Conservation (phyloP, 2,113 vertebrate genomes). For the Dipodomys merriami region DNA sequence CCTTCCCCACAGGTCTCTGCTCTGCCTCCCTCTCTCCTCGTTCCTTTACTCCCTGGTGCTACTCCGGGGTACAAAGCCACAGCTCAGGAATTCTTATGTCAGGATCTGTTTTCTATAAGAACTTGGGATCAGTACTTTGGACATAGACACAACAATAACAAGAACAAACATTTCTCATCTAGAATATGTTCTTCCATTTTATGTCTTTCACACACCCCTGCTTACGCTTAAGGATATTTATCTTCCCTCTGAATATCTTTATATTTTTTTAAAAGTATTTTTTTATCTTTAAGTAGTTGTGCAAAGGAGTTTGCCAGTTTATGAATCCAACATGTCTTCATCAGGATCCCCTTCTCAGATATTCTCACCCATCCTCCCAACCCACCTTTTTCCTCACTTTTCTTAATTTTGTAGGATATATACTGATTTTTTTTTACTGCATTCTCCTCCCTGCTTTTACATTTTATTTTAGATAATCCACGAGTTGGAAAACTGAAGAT, state of each 20-base stretch:
- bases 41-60: neutral
- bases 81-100: neutral
- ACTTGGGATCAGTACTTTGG: neutral
- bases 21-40: too few species aligned
- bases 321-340: too few species aligned
- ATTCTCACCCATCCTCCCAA: too few species aligned
- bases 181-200: neutral
- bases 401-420: too few species aligned
- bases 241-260: neutral
- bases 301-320: too few species aligned
- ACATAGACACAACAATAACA: neutral
- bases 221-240: neutral
- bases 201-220: neutral
- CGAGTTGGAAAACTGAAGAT: constrained; percentile 37
- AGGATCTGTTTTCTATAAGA: neutral
- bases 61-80: neutral
- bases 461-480: constrained; percentile 58
- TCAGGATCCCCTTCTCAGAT: too few species aligned
- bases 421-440: too few species aligned
- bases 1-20: too few species aligned
- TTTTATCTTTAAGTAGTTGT: too few species aligned
- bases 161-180: neutral
- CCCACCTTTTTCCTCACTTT: too few species aligned
- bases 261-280: neutral
- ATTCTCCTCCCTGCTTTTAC: neutral